Evolutionary conservation across 2,888 invertebrate species (phyloP).

Genomic region (Vanessa cardui): DNA sequence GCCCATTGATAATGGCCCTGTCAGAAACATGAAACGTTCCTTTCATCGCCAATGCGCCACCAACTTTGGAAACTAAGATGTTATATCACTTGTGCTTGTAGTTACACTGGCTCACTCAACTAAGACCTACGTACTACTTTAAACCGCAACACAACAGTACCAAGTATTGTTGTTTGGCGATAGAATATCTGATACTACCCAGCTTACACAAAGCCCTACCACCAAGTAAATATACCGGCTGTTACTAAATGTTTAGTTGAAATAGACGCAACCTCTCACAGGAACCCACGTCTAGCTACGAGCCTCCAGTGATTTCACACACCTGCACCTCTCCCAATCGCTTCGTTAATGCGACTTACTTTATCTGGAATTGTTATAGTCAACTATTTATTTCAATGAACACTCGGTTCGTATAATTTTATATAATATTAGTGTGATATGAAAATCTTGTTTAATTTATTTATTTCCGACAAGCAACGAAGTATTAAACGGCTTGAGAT

Average conservation of each 20-base stretch:
- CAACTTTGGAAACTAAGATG: too few species aligned
- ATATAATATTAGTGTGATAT: neutral
- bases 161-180: too few species aligned
- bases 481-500: neutral
- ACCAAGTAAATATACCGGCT: neutral
- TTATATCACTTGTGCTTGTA: too few species aligned
- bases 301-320: conserved; percentile 27
- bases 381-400: conserved; percentile 8
- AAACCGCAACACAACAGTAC: too few species aligned
- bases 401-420: neutral
- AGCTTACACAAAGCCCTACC: too few species aligned
- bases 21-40: too few species aligned
- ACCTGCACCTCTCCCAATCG: conserved; percentile 31
- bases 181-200: too few species aligned
- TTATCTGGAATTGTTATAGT: conserved; percentile 16
- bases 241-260: neutral
- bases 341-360: conserved; percentile 28
- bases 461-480: neutral
- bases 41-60: too few species aligned
- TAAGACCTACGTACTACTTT: too few species aligned
- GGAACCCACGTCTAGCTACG: conserved; percentile 5
- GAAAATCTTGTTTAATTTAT: neutral
- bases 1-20: too few species aligned
- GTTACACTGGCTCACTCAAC: too few species aligned
- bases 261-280: conserved; percentile 1